Evolutionary conservation across 2,888 invertebrate species (phyloP).

Genomic region (Liopterus haemorrhoidalis): DNA sequence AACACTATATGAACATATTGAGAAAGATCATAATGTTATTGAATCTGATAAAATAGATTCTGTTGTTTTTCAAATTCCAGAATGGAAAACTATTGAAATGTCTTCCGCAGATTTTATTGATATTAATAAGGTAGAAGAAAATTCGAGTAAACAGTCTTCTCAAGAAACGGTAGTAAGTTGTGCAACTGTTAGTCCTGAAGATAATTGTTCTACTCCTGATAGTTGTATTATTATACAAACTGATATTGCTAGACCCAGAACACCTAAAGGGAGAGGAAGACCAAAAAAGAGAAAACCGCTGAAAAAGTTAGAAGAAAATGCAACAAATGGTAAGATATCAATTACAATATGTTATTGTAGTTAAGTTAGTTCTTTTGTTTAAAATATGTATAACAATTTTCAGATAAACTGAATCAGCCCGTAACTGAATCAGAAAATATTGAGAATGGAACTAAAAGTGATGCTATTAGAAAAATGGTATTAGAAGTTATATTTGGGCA

Average conservation of each 20-base stretch:
- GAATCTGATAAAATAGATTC: constrained; percentile 47
- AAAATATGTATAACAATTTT: no score
- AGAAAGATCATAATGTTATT: constrained; percentile 55
- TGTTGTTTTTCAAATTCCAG: constrained; percentile 39
- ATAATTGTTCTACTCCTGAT: constrained; percentile 15
- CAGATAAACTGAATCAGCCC: constrained; percentile 1
- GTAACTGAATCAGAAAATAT: constrained; percentile 1
- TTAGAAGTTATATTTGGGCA: constrained; percentile 44
- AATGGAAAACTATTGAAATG: constrained; percentile 38
- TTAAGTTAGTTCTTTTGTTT: no score
- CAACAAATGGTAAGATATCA: no score
- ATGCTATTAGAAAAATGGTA: no score
- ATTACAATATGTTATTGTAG: no score
- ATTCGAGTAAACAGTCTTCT: constrained; percentile 3
- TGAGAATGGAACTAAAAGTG: constrained; percentile 19
- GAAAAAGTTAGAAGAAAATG: no score
- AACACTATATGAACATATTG: constrained; percentile 61
- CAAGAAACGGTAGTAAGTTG: constrained; percentile 5
- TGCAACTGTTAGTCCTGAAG: background rate
- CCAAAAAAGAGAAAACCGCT: constrained; percentile 8
- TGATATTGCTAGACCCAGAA: no score
- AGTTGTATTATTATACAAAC: constrained; percentile 15
- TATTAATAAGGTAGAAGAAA: background rate
- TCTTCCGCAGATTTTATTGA: constrained; percentile 34
- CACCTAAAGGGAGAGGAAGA: no score